Evolutionary conservation across 2,888 invertebrate genomes (phyloP).

Genomic region (Acrocera orbiculus): DNA sequence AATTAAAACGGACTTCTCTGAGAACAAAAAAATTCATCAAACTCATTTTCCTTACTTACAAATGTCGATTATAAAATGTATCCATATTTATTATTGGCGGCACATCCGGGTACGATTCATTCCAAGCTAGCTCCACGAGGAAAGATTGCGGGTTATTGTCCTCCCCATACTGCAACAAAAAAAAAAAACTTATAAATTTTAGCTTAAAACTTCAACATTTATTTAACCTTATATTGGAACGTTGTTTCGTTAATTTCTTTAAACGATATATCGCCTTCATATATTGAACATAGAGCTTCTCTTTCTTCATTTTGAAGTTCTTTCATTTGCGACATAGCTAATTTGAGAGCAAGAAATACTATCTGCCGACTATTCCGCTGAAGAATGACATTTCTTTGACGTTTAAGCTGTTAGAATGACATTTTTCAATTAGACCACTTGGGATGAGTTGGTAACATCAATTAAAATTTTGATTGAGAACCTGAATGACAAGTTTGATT

Average conservation of each 20-base stretch:
- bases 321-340: slow-evolving; percentile 38
- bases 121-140: slow-evolving; percentile 76
- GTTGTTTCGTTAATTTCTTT: slow-evolving; percentile 59
- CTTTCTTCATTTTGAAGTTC: slow-evolving; percentile 74
- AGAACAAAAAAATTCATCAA: not conserved
- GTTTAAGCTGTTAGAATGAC: too few species aligned
- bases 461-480: too few species aligned
- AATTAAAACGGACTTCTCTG: not conserved
- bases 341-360: too few species aligned
- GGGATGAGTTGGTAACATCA: too few species aligned
- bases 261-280: slow-evolving; percentile 79
- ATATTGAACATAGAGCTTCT: slow-evolving; percentile 82
- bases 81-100: slow-evolving; percentile 70
- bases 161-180: slow-evolving; percentile 52
- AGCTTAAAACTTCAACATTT: not conserved
- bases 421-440: too few species aligned
- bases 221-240: slow-evolving; percentile 77
- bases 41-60: slow-evolving; percentile 44
- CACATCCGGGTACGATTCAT: slow-evolving; percentile 66
- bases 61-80: slow-evolving; percentile 80
- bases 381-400: too few species aligned
- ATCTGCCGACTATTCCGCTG: too few species aligned
- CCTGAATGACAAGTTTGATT: too few species aligned
- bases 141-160: slow-evolving; percentile 65
- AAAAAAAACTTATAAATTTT: slow-evolving; percentile 5